Percentiles rank a stretch among this genome's conserved stretches.
Conservation (phyloP, 2,113 vertebrate species). For the Gymnobelideus leadbeateri region DNA sequence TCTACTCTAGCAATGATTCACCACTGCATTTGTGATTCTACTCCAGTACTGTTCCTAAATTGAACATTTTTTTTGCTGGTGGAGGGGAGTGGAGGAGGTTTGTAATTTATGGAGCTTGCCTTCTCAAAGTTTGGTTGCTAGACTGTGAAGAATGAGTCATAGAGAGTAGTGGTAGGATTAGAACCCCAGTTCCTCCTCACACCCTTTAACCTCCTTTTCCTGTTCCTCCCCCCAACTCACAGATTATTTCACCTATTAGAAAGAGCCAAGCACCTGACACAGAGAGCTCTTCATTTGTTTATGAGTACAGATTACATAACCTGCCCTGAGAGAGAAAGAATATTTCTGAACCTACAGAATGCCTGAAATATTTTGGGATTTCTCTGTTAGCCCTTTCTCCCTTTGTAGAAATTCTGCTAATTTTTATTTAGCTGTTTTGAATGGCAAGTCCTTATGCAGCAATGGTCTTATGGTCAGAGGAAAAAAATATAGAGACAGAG, state of each 20-base stretch:
- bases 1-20: conserved; percentile 57
- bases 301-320: neutral
- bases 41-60: conserved; percentile 49
- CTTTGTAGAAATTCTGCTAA: conserved; percentile 10
- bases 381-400: neutral
- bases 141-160: conserved; percentile 39
- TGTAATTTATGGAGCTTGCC: conserved; percentile 12
- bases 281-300: neutral
- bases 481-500: conserved; percentile 50
- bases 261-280: conserved; percentile 17
- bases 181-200: neutral
- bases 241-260: neutral
- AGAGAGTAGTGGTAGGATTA: neutral
- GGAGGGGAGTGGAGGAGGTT: neutral
- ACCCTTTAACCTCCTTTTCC: neutral
- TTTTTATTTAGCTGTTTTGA: conserved; percentile 60
- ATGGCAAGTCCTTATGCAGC: conserved; percentile 28
- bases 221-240: neutral
- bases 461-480: conserved; percentile 24
- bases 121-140: conserved; percentile 34
- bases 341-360: conserved; percentile 6
- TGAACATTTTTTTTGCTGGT: conserved; percentile 54
- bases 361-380: conserved; percentile 12
- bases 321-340: neutral
- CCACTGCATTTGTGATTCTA: conserved; percentile 28